phyloP scores from a whole-genome alignment of 2,888 invertebrate genomes.

The Eudemis profundana region DNA sequence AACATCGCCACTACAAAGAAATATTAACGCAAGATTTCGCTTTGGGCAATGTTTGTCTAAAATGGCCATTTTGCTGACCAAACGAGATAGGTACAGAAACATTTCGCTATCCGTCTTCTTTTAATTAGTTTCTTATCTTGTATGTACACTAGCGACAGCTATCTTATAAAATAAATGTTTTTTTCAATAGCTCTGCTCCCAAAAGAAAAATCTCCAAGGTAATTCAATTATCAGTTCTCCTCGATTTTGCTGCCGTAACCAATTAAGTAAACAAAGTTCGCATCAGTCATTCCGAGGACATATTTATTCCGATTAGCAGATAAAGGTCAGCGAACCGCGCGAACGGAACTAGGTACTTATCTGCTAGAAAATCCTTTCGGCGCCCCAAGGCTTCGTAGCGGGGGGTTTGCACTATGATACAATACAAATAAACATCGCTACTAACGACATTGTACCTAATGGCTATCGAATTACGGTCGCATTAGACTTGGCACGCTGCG shows the following conservation, averaged over 20 bases:
- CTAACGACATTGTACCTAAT: slow-evolving; percentile 20
- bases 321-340: slow-evolving; percentile 24
- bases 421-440: slow-evolving; percentile 25
- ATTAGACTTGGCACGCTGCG: slow-evolving; percentile 5
- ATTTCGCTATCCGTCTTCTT: no score
- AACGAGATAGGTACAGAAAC: no score
- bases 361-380: slow-evolving; percentile 29
- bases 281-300: background rate
- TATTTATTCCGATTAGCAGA: slow-evolving; percentile 16
- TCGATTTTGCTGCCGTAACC: background rate
- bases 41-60: no score
- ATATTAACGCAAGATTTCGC: no score
- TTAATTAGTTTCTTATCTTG: no score
- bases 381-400: slow-evolving; percentile 27
- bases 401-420: slow-evolving; percentile 26
- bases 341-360: slow-evolving; percentile 24
- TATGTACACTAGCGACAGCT: no score
- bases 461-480: slow-evolving; percentile 32
- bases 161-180: no score
- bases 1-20: no score
- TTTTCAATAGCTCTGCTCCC: no score
- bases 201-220: no score
- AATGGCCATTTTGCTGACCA: no score
- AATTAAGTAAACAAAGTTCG: background rate
- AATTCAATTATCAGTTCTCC: background rate